These are phyloP conservation scores for Barypeithes pellucidus DNA, from an alignment of 2,888 invertebrate species.

Conservation along the genomic window DNA sequence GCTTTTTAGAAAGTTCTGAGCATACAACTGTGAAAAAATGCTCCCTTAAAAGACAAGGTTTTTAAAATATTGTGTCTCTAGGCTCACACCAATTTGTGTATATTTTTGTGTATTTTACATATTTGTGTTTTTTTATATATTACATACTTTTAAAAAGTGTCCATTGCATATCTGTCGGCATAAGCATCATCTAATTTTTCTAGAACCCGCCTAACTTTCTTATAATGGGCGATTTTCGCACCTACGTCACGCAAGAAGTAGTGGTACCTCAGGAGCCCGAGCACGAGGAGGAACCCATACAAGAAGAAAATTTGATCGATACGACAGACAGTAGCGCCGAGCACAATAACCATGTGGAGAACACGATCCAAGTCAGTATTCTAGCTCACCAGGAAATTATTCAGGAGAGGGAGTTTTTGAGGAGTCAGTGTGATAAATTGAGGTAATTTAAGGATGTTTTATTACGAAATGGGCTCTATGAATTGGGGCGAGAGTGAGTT, in stretches of 20 bases:
- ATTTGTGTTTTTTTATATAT: no score
- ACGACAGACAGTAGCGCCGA: constrained; percentile 73
- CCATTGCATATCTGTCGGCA: not conserved
- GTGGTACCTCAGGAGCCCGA: constrained; percentile 84
- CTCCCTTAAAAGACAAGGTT: no score
- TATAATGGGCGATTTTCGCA: constrained; percentile 91
- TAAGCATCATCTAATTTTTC: constrained; percentile 53
- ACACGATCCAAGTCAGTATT: constrained; percentile 58
- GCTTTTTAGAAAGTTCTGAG: no score
- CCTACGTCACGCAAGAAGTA: constrained; percentile 95
- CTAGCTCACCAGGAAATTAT: constrained; percentile 70
- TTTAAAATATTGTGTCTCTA: no score
- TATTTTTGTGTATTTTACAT: no score
- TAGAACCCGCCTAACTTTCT: constrained; percentile 95
- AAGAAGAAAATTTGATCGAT: constrained; percentile 79
- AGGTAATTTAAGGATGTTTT: constrained; percentile 67
- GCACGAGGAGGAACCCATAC: constrained; percentile 71
- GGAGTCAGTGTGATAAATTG: constrained; percentile 83
- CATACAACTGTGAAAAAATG: no score
- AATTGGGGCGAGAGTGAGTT: not conserved
- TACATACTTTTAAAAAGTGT: no score
- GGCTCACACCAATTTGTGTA: no score
- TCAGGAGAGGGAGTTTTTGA: constrained; percentile 81
- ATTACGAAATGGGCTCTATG: not conserved
- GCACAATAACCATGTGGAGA: constrained; percentile 39